Evolutionary conservation across 2,888 invertebrate genomes (phyloP), one percentile per base, ranked within the genome.

Genomic region (Pristionchus exspectatus): DNA sequence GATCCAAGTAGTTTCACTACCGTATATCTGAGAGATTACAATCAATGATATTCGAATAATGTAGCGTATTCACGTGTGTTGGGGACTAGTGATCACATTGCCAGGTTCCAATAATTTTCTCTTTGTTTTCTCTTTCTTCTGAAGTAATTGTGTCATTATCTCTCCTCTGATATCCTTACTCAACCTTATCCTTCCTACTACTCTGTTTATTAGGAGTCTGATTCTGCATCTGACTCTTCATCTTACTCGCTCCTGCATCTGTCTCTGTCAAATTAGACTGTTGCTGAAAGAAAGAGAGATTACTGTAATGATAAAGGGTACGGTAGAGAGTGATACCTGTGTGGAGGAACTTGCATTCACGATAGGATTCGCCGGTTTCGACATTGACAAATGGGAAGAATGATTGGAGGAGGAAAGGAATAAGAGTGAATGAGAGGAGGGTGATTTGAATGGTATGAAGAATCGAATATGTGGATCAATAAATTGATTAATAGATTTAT

Each of bases 1-100:
- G 84, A 85, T 59, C 84, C 84, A 9, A 85, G 84, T 56, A 85
- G 24, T 24, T 85, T 85, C 33, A 85, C 59, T 85, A 85, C 84
- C 59, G 84, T 85, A 85, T 85, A 85, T 30, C 84, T 85, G 59
- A 85, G 12, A 24, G 84, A 27, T 10, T n/a, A 21, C 50, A 50
- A 30, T 85, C 59, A 9, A 85, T 85, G 16, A 18, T 18, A 24
- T 30, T 18, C 16, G 56, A 59, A 33, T 83, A 81, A 14, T 24
- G 27, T 27, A 81, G 81, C 30, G 30, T 7, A 33, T 59, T 24
- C 24, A 85, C 84, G 56, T 85, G 59, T 85, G 84, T 21, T 56
- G 33, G 59, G 84, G 84, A 85, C 84, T 85, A 27, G 84, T 59
- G 84, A 85, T 85, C 18, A 59, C 33, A 33, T 85, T 85, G 33